Base-by-base conservation (phyloP, 1,140 invertebrate species). In the Drosophila obscura region DNA sequence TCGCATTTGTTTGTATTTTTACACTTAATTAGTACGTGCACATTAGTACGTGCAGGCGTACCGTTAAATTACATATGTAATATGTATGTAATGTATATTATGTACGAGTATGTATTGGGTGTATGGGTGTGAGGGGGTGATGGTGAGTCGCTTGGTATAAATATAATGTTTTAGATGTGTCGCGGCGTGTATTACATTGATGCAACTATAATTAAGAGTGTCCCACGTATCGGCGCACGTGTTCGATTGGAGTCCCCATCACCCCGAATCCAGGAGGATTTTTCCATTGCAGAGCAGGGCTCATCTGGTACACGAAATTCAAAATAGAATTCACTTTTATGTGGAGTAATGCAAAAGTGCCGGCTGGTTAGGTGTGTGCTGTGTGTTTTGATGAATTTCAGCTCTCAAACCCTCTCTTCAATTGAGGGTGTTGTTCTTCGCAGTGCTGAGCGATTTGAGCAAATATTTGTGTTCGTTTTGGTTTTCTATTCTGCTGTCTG, bases 21-120 rank as follows among this genome's bases (percentile, higher is more conserved):
- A 75, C 72, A 75, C 71, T 73, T 75, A 75, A 74, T 75, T 75
- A 75, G 72, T 75, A 75, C 72, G 72, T 75, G 72, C 72, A 74
- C 59, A 69, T 69, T 69, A 69, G 66, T 68, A 69, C 49, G 71
- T 74, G 46, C 71, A 52, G n/a, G 24, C 71, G 72, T 75, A 75
- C 72, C 48, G 73, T 66, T 75, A 75, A 75, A 75, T 75, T 75
- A 75, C 73, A 75, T 58, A 52, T 75, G 58, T 75, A 75, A 75
- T 71, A 75, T 75, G 72, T 75, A 75, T 59, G 51, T 73, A 75
- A 66, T 74, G 71, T 74, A 65, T 65, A 73, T 73, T 52, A 57
- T 66, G 71, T 75, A 74, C 58, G 61, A 58, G 44, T 75, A 57
- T 66, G 56, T 69, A 63, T 63, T 63, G 72, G 74, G 61, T 48